Evolutionary conservation across 2,113 vertebrate species (phyloP).

Genomic region (Phaethon lepturus): DNA sequence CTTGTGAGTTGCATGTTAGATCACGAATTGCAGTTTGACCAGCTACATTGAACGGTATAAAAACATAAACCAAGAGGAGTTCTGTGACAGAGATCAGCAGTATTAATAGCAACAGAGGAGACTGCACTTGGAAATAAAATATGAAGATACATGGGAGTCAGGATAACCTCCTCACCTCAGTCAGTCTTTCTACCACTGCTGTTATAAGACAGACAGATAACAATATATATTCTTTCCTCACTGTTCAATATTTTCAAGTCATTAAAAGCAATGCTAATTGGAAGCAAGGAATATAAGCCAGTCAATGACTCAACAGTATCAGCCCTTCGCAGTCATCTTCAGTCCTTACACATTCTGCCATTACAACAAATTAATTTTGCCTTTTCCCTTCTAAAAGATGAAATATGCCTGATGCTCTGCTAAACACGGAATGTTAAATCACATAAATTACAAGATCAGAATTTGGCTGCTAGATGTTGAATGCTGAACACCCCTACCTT

Average conservation of each 20-base stretch:
- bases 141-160: not conserved
- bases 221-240: not conserved
- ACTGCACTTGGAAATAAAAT: not conserved
- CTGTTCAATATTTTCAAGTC: not conserved
- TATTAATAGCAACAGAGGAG: not conserved
- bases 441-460: not conserved
- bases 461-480: not conserved
- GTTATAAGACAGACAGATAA: not conserved
- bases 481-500: not conserved
- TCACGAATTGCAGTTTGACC: not conserved
- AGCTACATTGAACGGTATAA: not conserved
- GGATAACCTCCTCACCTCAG: not conserved
- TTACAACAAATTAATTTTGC: not conserved
- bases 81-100: not conserved
- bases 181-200: not conserved
- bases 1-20: not conserved
- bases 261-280: not conserved
- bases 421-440: not conserved
- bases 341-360: not conserved
- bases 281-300: not conserved
- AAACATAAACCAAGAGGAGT: not conserved
- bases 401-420: not conserved
- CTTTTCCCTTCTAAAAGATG: not conserved
- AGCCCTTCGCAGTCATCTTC: not conserved
- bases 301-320: not conserved